A percentile compares a stretch with the other conserved stretches of the same genome.
Evolutionary conservation across 2,113 vertebrate genomes (phyloP).

Genomic region (Arizona elegans): DNA sequence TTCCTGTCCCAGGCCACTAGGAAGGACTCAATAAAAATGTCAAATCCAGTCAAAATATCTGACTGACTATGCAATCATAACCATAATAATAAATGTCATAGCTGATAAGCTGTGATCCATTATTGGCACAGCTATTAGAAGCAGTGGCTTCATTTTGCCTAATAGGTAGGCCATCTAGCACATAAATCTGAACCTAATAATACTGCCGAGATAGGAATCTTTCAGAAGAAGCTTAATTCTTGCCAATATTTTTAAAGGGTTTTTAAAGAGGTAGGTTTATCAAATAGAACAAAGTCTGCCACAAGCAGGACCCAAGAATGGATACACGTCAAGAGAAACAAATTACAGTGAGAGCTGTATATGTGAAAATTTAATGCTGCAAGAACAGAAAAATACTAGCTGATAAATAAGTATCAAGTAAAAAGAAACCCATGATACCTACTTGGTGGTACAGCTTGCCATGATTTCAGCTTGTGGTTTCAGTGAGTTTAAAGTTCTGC

Average conservation of each 20-base stretch:
- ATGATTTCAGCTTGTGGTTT: slow-evolving; percentile 63
- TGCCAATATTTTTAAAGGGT: not conserved
- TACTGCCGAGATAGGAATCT: not conserved
- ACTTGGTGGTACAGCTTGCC: slow-evolving; percentile 51
- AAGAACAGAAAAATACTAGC: slow-evolving; percentile 5
- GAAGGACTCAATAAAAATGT: no score
- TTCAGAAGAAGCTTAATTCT: not conserved
- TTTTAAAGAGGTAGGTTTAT: not conserved
- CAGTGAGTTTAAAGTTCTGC: slow-evolving; percentile 59
- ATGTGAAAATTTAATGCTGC: slow-evolving; percentile 19
- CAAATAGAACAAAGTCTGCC: not conserved
- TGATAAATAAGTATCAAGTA: slow-evolving; percentile 22
- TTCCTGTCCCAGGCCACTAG: no score
- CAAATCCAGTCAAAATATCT: no score
- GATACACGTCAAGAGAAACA: not conserved
- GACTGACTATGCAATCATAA: not conserved
- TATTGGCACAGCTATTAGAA: not conserved
- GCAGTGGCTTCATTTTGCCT: not conserved
- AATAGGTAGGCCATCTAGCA: not conserved
- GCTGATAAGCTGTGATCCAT: not conserved
- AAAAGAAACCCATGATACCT: not conserved
- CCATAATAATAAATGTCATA: not conserved
- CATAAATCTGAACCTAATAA: not conserved
- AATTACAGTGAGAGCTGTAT: not conserved
- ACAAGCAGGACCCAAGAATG: not conserved